Evolutionary conservation across 1,140 invertebrate species (phyloP), one percentile per base, ranked within the genome.

Genomic region (Mercenaria mercenaria): DNA sequence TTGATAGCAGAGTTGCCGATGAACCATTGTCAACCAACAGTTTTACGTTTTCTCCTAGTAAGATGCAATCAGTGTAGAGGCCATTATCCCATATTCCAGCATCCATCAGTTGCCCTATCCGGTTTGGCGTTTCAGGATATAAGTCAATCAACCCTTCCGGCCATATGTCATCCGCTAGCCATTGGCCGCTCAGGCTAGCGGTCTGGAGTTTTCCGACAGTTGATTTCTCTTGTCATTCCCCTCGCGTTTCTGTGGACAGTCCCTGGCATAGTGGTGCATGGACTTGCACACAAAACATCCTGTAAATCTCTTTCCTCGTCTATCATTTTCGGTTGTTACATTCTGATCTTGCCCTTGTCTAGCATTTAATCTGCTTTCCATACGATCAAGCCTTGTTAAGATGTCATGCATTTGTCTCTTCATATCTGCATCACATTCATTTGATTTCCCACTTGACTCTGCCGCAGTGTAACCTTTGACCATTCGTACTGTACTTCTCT

Each of bases 121-220:
- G 43, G 23, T 26, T 39, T 0, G 15, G 0, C 29, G 6, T 61
- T 1, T 61, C 15, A 18, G 8, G 20, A 0, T 81, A 18, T 2
- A 29, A 29, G 4, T 34, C 6, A 39, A 77, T 50, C 10, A 0
- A n/a, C 29, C 4, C 26, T 47, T 64, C 43, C 43, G 81, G 39
- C 69, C 69, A 26, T n/a, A 41, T 20, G n/a, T 15, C 15, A 26
- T 20, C 61, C 39, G 56, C 69, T 72, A 67, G 26, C 82, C 56
- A 13, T 59, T 2, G 74, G 89, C 89, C 74, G 69, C 50, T 0
- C 56, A 43, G 69, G 26, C 41, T 77, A 64, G 43, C 64, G 47
- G 80, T 67, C 50, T 77, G 67, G 1, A 43, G 88, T 89, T 84
- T 89, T 67, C 88, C 69, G 81, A 69, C 0, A 64, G 20, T 20